These are phyloP conservation scores for Proteles cristata DNA, from an alignment of 2,113 vertebrate species.

Conservation along the genomic window DNA sequence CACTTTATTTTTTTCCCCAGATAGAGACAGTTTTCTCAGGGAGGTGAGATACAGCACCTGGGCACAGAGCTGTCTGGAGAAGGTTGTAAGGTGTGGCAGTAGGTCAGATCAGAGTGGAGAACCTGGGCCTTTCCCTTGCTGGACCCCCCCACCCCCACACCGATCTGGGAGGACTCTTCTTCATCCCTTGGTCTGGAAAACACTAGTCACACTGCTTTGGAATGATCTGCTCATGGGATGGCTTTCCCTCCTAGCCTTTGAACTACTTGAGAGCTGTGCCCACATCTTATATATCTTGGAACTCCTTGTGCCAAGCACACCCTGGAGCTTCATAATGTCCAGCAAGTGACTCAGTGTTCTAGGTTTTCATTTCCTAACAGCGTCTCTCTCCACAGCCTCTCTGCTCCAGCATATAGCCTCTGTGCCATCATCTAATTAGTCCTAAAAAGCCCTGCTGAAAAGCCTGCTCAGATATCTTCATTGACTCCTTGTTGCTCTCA, in stretches of 20 bases:
- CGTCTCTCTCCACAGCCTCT: neutral
- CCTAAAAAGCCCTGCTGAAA: neutral
- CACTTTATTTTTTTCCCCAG: neutral
- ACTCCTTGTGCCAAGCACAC: neutral
- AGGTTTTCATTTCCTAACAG: neutral
- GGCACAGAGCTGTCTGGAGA: neutral
- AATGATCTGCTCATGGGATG: neutral
- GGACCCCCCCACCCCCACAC: neutral
- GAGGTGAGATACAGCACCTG: neutral
- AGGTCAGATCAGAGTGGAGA: too few species aligned
- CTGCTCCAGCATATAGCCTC: neutral
- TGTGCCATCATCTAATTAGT: neutral
- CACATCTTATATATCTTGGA: neutral
- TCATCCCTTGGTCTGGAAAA: neutral
- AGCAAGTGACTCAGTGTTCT: neutral
- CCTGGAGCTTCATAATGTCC: neutral
- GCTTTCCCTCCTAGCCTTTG: neutral
- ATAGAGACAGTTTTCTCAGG: neutral
- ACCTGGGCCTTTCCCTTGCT: neutral
- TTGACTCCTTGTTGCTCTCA: neutral
- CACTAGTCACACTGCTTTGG: neutral
- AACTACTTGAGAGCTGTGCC: neutral
- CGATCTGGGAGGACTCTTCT: neutral
- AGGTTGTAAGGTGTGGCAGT: neutral
- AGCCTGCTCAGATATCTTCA: neutral